These are phyloP conservation scores for Plodia interpunctella DNA, from an alignment of 1,140 invertebrate species.

Conservation along the genomic window DNA sequence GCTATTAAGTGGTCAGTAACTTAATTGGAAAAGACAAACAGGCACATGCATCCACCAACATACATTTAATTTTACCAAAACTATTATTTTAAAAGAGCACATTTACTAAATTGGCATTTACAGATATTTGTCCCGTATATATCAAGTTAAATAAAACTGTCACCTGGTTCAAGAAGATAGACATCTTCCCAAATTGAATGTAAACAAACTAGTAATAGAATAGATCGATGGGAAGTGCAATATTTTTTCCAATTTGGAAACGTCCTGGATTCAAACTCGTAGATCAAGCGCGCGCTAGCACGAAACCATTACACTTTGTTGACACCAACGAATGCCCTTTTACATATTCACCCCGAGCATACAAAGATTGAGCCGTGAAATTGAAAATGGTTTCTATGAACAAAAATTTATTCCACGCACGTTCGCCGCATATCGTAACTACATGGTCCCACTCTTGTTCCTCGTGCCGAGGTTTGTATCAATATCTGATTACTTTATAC, in stretches of 20 bases:
- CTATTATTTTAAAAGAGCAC: no score
- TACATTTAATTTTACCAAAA: no score
- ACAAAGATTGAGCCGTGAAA: slow-evolving; percentile 73
- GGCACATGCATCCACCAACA: no score
- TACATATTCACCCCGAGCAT: slow-evolving; percentile 71
- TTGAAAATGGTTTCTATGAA: slow-evolving; percentile 73
- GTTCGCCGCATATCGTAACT: slow-evolving; percentile 55
- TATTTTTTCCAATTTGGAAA: slow-evolving; percentile 42
- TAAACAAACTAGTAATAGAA: slow-evolving; percentile 11
- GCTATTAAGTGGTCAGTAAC: no score
- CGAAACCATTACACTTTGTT: slow-evolving; percentile 72
- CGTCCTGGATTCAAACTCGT: slow-evolving; percentile 47
- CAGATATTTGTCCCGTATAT: no score
- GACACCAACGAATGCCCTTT: slow-evolving; percentile 70
- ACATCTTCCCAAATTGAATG: slow-evolving; percentile 5
- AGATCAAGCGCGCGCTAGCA: slow-evolving; percentile 62
- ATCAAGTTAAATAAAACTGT: no score
- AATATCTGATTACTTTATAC: slow-evolving; percentile 6
- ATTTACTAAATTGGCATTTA: no score
- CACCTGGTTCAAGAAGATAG: no score
- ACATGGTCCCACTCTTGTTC: slow-evolving; percentile 44
- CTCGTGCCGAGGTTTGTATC: slow-evolving; percentile 8
- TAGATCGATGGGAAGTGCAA: slow-evolving; percentile 1
- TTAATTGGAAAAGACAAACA: no score
- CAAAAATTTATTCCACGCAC: slow-evolving; percentile 69